Evolutionary conservation across 35 echinoderm and acorn worm genomes (phyloP), one percentile per base, ranked within the genome.

Genomic region (Anneissia japonica): DNA sequence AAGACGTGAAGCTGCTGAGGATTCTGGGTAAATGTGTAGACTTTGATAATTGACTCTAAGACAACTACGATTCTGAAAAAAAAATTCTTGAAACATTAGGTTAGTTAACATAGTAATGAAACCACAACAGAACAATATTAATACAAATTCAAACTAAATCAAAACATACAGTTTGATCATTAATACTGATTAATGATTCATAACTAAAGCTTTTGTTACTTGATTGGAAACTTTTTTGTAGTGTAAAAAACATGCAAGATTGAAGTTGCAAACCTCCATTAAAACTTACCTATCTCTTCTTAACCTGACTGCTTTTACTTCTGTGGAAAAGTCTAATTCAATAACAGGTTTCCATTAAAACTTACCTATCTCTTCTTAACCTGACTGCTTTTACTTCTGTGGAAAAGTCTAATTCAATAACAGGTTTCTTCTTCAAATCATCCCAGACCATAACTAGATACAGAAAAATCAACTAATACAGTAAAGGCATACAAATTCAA

Each of bases 1-100:
- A 97, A 97, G 39, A 97, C 95, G 91, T 97, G 95, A 19, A 97
- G 88, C 46, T 97, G 95, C 38, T 97, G 95, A 55, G 95, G 95
- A 39, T 97, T 97, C 83, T 97, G 95, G 38, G 95, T 97, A 82
- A 97, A 97, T 85, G 95, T 97, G 84, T 97, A 97, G 16, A 97
- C 95, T 74, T 97, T 97, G 76, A 97, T 97, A 85, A 97, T 97
- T 32, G 95, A 82, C 6, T 97, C 88, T 17, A 97, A 46, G 12
- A 97, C 86, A 14, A 97, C 89, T 31, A 97, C 95, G 46, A 97
- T 97, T 84, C 95, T 93, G 90, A 35, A 46, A 72, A 23, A 36
- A 77, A 40, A 82, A 86, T 81, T 13, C n/a, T n/a, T n/a, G n/a
- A n/a, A n/a, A n/a, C n/a, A n/a, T n/a, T n/a, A n/a, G n/a, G n/a